Evolutionary conservation across 2,888 invertebrate genomes (phyloP).

Genomic region (Rambutsinella grinnellia): DNA sequence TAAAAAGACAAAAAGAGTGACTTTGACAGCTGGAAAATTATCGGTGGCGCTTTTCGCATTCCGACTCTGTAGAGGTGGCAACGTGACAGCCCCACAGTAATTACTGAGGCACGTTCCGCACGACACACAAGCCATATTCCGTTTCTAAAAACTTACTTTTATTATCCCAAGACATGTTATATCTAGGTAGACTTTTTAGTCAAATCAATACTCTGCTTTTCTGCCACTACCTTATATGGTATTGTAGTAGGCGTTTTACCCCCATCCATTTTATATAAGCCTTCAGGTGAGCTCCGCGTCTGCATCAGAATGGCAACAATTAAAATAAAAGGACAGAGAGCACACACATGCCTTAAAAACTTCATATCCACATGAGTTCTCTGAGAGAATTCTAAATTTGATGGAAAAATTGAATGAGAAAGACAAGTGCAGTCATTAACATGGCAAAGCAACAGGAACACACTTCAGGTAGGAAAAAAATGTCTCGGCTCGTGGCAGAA

Average conservation of each 20-base stretch:
- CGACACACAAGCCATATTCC: constrained; percentile 7
- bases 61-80: constrained; percentile 24
- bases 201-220: too few species aligned
- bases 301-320: background rate
- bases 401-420: constrained; percentile 7
- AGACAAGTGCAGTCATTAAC: constrained; percentile 25
- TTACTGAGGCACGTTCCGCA: constrained; percentile 53
- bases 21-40: constrained; percentile 55
- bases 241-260: background rate
- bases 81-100: constrained; percentile 23
- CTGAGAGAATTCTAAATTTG: background rate
- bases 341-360: background rate
- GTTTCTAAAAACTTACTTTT: background rate
- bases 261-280: too few species aligned
- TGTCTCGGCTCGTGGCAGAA: background rate
- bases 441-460: constrained; percentile 45
- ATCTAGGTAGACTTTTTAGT: too few species aligned
- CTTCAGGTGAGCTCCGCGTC: too few species aligned
- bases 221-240: too few species aligned
- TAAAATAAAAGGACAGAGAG: background rate
- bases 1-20: constrained; percentile 24
- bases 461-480: constrained; percentile 20
- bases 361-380: background rate
- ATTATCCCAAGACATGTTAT: background rate
- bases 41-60: constrained; percentile 45